A percentile compares a stretch with the other conserved stretches of the same genome.
These are phyloP conservation scores for Lepus timidus DNA, from an alignment of 2,113 vertebrate genomes.

Conservation along the genomic window DNA sequence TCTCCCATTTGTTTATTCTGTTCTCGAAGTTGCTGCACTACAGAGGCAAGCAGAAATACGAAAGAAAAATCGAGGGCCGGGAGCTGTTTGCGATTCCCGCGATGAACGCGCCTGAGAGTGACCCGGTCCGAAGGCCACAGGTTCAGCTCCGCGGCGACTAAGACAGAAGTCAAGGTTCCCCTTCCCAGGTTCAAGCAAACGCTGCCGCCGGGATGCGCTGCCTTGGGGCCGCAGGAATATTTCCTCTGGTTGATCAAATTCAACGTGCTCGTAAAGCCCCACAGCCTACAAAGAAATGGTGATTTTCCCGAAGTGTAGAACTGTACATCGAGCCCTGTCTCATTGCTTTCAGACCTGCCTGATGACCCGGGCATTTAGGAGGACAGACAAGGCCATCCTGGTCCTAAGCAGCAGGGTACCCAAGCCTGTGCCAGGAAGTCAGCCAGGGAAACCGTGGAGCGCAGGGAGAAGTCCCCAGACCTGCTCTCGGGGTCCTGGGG, in stretches of 20 bases:
- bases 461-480: neutral
- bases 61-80: neutral
- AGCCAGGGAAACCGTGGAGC: neutral
- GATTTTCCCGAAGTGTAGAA: neutral
- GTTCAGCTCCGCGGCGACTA: neutral
- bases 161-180: neutral
- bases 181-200: neutral
- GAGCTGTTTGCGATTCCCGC: neutral
- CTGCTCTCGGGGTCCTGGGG: neutral
- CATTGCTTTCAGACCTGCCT: fast-evolving
- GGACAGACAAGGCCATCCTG: neutral
- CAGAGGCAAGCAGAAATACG: constrained; percentile 1
- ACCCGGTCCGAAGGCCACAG: constrained; percentile 3
- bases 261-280: neutral
- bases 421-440: neutral
- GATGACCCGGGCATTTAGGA: neutral
- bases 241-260: neutral
- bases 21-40: neutral
- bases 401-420: neutral
- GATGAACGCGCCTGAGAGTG: neutral
- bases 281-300: neutral
- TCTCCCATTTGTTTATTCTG: constrained; percentile 64
- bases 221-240: neutral
- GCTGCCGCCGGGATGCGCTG: fast-evolving
- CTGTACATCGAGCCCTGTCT: neutral